A percentile compares a stretch with the other conserved stretches of the same genome.
These are phyloP conservation scores for Leptinotarsa tumamoca DNA, from an alignment of 2,888 invertebrate species.

Conservation along the genomic window DNA sequence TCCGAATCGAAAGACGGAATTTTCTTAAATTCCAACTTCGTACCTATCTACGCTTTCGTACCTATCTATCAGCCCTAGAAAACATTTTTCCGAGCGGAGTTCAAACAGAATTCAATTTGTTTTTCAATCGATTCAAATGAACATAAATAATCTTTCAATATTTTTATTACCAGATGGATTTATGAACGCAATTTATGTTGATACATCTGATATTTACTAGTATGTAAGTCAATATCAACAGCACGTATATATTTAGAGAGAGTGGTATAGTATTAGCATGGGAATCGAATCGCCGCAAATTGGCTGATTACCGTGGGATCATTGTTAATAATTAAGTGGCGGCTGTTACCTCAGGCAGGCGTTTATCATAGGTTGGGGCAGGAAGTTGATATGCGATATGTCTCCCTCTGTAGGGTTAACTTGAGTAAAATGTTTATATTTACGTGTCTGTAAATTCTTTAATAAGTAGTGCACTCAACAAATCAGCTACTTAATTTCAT, in stretches of 20 bases:
- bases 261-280: conserved; percentile 27
- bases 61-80: too few species aligned
- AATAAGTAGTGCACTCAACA: too few species aligned
- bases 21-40: too few species aligned
- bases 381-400: not conserved
- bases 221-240: conserved; percentile 13
- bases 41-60: too few species aligned
- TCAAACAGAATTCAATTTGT: not conserved
- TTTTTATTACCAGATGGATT: not conserved
- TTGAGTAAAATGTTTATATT: not conserved
- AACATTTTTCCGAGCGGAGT: not conserved
- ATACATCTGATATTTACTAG: conserved; percentile 1
- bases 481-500: too few species aligned
- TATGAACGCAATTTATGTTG: not conserved
- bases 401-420: not conserved
- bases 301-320: conserved; percentile 29
- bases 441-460: not conserved
- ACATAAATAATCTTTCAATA: not conserved
- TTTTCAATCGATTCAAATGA: not conserved
- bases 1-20: too few species aligned
- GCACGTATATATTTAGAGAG: conserved; percentile 9
- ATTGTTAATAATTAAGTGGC: conserved; percentile 21
- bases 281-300: conserved; percentile 26
- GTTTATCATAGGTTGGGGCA: conserved; percentile 16
- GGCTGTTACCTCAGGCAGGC: conserved; percentile 11